phyloP scores from a whole-genome alignment of 92 coral and sea anemone species.

The Palythoa caribaeorum region DNA sequence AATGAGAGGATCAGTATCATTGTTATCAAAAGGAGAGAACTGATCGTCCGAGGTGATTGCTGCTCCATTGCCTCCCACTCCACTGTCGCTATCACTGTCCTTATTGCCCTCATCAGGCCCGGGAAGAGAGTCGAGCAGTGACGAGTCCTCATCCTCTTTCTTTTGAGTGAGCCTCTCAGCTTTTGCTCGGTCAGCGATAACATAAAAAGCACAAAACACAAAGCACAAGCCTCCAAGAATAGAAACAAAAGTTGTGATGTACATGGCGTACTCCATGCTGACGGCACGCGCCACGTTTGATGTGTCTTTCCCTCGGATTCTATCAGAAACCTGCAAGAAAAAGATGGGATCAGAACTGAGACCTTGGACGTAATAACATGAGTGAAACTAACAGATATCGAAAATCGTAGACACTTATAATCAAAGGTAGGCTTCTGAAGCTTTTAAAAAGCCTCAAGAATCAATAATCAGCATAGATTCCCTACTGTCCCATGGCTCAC shows the following conservation, averaged over 20 bases:
- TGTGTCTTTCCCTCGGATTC: constrained; percentile 62
- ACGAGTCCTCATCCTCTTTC: constrained; percentile 67
- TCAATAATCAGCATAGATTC: not conserved
- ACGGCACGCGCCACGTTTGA: constrained; percentile 55
- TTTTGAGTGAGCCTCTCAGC: constrained; percentile 66
- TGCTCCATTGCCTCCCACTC: constrained; percentile 33
- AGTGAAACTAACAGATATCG: not conserved
- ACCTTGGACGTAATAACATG: not conserved
- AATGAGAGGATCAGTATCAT: constrained; percentile 31
- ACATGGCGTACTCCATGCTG: constrained; percentile 89
- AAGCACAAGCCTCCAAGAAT: constrained; percentile 89
- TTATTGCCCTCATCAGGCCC: constrained; percentile 8
- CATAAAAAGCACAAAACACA: constrained; percentile 77
- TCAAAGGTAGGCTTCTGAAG: not conserved
- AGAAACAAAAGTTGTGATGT: constrained; percentile 79
- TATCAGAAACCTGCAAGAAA: constrained; percentile 77
- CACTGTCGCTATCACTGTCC: constrained; percentile 41
- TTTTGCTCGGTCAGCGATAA: constrained; percentile 72
- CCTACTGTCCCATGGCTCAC: not conserved
- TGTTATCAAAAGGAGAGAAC: not conserved
- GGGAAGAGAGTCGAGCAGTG: constrained; percentile 68
- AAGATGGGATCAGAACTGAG: not conserved
- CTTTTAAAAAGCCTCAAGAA: not conserved
- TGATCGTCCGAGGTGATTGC: not conserved
- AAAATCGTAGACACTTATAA: not conserved